Evolutionary conservation across 2,888 invertebrate species (phyloP), one percentile per base, ranked within the genome.

Genomic region (Nowickia ferox): DNA sequence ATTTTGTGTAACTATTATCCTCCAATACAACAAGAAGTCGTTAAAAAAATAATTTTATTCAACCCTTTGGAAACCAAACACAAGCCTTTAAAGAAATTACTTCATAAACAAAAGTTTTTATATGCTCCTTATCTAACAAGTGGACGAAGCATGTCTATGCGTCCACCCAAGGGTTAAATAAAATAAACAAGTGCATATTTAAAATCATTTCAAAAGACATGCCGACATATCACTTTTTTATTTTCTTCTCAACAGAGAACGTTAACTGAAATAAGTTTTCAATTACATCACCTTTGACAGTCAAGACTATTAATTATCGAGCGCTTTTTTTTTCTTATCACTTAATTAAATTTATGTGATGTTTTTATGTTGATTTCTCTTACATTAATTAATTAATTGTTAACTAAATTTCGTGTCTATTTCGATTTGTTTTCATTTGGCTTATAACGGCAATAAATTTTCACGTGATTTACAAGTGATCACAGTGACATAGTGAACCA

Each of bases 401-500:
- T 71, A 13, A 57, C 46, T 10, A 38, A 17, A 40, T 9, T 4
- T 44, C 15, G 9, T 53, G 0, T 51, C 22, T 51, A 13, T 57
- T 53, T 30, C 40, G 3, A 17, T 19, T 69, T 51, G 5, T 30
- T 13, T 63, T 55, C 38, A 15, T 59, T 59, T 40, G 40, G 40
- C 59, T 68, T 17, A 55, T 55, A 38, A 71, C 13, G 2, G 48
- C 15, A 48, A 55, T 17, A 46, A 5, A 78, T 40, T 66, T 83
- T 66, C 86, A 86, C 86, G 86, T 86, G 86, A 76, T 72, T 66
- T 1, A 15, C 48, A 66, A 75, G 44, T 86, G 86, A 86, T 86
- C 86, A 69, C 71, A 79, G n/a, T 79, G 79, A 71, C 79, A 79
- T 22, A 72, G 13, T 84, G 66, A 81, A 81, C 76, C 66, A 68